phyloP scores from a whole-genome alignment of 1,140 invertebrate species.

The Halictus rubicundus region DNA sequence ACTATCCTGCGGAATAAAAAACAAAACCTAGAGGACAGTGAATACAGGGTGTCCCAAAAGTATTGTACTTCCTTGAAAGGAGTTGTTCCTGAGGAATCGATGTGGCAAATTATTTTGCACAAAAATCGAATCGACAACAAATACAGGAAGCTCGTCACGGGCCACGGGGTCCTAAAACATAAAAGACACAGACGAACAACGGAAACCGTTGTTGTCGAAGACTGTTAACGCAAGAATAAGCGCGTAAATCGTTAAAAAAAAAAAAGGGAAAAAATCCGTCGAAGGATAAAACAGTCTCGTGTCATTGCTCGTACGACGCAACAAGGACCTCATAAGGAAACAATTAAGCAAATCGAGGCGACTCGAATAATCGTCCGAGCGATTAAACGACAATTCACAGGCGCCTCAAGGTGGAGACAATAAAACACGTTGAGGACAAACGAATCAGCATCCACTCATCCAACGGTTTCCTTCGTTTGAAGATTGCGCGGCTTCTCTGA shows the following conservation, averaged over 20 bases:
- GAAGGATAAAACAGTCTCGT: background rate
- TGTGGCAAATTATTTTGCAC: too few relatives aligned
- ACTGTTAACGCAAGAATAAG: conserved; percentile 9
- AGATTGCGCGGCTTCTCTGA: background rate
- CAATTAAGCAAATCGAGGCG: conserved; percentile 53
- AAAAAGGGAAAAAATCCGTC: conserved; percentile 2
- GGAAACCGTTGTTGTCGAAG: background rate
- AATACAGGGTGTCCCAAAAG: too few relatives aligned
- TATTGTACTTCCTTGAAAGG: too few relatives aligned
- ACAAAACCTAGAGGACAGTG: too few relatives aligned
- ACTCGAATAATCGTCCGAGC: conserved; percentile 59
- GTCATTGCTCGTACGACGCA: conserved; percentile 15
- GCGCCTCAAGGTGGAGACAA: conserved; percentile 63
- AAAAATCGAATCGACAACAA: background rate
- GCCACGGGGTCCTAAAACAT: background rate
- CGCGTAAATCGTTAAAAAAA: background rate
- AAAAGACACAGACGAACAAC: background rate
- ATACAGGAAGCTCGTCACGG: too few relatives aligned
- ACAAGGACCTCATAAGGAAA: conserved; percentile 51
- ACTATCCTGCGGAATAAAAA: too few relatives aligned
- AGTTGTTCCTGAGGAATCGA: too few relatives aligned
- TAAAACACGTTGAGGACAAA: conserved; percentile 67
- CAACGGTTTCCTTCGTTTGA: conserved; percentile 9
- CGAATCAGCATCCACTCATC: conserved; percentile 45
- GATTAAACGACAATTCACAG: conserved; percentile 64